Percentiles rank a stretch among this genome's conserved stretches.
These are phyloP conservation scores for Coilia nasus DNA, from an alignment of 2,797 vertebrate genomes.

Conservation along the genomic window DNA sequence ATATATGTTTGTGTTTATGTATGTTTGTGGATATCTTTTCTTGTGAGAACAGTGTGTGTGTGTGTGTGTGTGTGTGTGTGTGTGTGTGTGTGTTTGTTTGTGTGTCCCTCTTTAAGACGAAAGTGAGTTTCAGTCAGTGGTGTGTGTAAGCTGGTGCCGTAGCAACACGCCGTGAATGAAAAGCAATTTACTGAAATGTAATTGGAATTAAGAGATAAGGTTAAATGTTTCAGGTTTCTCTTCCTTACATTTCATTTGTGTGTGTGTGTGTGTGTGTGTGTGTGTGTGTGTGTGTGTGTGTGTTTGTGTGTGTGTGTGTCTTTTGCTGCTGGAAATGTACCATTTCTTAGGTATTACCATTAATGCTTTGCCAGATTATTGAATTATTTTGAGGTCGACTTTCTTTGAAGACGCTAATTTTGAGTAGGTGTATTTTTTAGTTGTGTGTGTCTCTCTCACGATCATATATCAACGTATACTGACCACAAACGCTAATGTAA, in stretches of 20 bases:
- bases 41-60: neutral
- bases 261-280: constrained; percentile 10
- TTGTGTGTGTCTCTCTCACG: neutral
- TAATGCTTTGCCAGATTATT: constrained; percentile 43
- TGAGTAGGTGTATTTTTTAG: constrained; percentile 25
- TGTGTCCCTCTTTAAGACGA: constrained; percentile 29
- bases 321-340: neutral
- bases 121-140: constrained; percentile 46
- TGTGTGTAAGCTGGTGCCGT: constrained; percentile 55
- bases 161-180: constrained; percentile 56
- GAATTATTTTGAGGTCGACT: constrained; percentile 33
- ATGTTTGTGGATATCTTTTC: neutral
- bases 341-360: constrained; percentile 42
- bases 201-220: constrained; percentile 62
- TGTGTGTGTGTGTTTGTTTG: constrained; percentile 2
- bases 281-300: constrained; percentile 13
- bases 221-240: constrained; percentile 48
- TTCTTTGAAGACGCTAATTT: constrained; percentile 33
- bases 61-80: neutral
- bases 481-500: too few relatives aligned
- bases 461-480: too few relatives aligned
- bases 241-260: constrained; percentile 55
- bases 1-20: neutral
- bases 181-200: constrained; percentile 65
- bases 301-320: neutral